Conservation (phyloP, 2,888 invertebrate genomes). For the Chymomyza amoena region DNA sequence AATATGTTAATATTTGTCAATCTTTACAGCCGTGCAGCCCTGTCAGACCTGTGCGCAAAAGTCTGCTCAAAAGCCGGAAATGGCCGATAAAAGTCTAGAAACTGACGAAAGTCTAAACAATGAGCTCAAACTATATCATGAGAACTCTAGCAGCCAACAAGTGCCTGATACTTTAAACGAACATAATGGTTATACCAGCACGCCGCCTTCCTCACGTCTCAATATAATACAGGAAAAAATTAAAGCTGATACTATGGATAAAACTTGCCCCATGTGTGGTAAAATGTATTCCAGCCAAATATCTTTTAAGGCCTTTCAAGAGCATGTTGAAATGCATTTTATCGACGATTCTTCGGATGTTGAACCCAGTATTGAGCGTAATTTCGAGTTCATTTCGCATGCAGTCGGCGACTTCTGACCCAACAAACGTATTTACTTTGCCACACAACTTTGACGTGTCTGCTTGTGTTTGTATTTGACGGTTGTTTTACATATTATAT, state of each 20-base stretch:
- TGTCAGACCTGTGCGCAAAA: conserved; percentile 74
- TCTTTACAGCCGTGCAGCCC: conserved; percentile 58
- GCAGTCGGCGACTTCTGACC: conserved; percentile 78
- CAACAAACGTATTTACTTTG: conserved; percentile 72
- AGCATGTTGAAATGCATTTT: conserved; percentile 89
- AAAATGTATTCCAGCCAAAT: conserved; percentile 81
- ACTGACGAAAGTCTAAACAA: conserved; percentile 72
- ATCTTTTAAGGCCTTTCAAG: conserved; percentile 84
- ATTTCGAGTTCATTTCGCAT: conserved; percentile 80
- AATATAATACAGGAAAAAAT: conserved; percentile 75
- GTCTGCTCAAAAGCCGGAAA: conserved; percentile 74
- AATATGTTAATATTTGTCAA: not conserved
- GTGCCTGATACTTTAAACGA: conserved; percentile 8
- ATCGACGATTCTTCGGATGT: conserved; percentile 80
- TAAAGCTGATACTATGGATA: conserved; percentile 76
- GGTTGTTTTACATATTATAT: not conserved
- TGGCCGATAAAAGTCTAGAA: conserved; percentile 77
- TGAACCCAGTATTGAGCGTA: conserved; percentile 80
- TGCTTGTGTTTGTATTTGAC: not conserved
- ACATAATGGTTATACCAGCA: conserved; percentile 26
- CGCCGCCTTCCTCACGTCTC: conserved; percentile 59
- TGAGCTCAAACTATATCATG: conserved; percentile 43
- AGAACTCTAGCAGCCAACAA: conserved; percentile 22
- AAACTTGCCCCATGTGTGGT: conserved; percentile 89
- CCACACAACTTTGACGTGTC: conserved; percentile 66